Evolutionary conservation across 2,888 invertebrate genomes (phyloP), one percentile per base, ranked within the genome.

Genomic region (Papilio gigon): DNA sequence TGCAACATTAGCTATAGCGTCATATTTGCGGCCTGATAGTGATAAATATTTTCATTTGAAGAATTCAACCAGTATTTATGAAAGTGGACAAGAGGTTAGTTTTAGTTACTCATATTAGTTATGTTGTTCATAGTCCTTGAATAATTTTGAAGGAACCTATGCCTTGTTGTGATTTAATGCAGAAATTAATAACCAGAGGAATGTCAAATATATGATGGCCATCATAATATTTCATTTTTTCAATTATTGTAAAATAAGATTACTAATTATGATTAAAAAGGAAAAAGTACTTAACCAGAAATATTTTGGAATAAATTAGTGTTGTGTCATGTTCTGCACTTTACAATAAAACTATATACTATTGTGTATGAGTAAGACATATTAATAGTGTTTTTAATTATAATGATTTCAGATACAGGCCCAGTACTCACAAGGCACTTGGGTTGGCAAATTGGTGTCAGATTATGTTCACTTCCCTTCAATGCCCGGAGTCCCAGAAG

Each of bases 1-100:
- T 77, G 93, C 94, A 75, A 94, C 94, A 72, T 88, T 94, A 78
- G 94, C 94, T 0, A 84, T 95, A 61, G 94, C 94, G 58, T 91
- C 93, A 4, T 86, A 89, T 68, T 80, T 90, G n/a, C 81, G 90
- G 68, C 82, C 84, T 69, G 87, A 90, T 62, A 88, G 92, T 70
- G 84, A 85, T 65, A 79, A 75, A 66, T 93, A 88, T 75, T 93
- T 90, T 71, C 79, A 84, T 72, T 74, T 79, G 27, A 78, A 83
- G 37, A 86, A 87, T 73, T 93, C 92, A 14, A 86, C 77, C 60
- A 86, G 81, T 66, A 74, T 88, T 22, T 78, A 77, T 71, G 81
- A 89, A 40, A 80, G 86, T 83, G 81, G 92, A 74, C 78, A 85
- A 81, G 76, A 89, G 88, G 83, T 93, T 79, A 78, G 71, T 59